Evolutionary conservation across 2,113 vertebrate genomes (phyloP), one percentile per base, ranked within the genome.

Genomic region (Mus spicilegus): DNA sequence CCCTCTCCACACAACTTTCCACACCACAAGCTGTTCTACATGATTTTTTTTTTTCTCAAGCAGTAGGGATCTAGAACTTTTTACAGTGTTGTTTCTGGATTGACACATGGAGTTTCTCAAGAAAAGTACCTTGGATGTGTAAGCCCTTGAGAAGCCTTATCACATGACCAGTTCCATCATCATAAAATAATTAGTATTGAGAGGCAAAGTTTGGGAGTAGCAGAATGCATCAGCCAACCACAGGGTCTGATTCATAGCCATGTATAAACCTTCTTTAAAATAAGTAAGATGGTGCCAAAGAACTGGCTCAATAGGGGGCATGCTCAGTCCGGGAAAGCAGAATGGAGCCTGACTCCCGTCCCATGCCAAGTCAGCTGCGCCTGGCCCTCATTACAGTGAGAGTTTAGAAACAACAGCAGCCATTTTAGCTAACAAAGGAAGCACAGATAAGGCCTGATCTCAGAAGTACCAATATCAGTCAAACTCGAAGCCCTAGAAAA

Each of bases 321-420:
- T 33, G 76, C 90, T 92, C 77, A 92, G 73, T 91, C 81, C 36
- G 30, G 20, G 33, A 96, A 90, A 94, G 67, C 46, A 88, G 81
- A 95, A 93, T 76, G 87, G 56, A 63, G 91, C 90, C 67, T 95
- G 80, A 96, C 19, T 42, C 76, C 70, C n/a, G 39, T 88, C 80
- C 90, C 67, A 92, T 42, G 75, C 56, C 72, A 12, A 36, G 63
- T 82, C 91, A 89, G 73, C 70, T 51, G 76, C 61, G n/a, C 24
- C 20, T 58, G 39, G 65, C 51, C 63, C 73, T 72, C 54, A 70
- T 56, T 36, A 91, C 2, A 39, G 72, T 33, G 65, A 69, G 65
- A 93, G 28, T 80, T 92, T 54, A 93, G 80, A 96, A 95, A 94
- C 51, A 93, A 95, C 67, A 75, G 80, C 49, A 93, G 72, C 61